Base-by-base conservation (phyloP, 2,113 vertebrate genomes). In the Ellobius talpinus region DNA sequence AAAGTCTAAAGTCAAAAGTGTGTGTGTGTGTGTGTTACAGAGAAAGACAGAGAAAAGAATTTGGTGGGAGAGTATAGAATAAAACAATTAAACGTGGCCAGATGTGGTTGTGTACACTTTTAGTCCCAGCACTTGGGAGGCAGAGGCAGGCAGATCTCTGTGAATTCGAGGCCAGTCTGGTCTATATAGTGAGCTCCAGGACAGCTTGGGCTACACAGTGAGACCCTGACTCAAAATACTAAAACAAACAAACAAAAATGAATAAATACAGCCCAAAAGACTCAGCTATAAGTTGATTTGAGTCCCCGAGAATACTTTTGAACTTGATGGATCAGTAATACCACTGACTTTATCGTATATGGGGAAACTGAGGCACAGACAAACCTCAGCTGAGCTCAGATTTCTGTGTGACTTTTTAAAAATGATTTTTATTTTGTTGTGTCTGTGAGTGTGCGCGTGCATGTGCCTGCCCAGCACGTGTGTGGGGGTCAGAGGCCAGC, bases 281-380 rank as follows among this genome's bases (percentile, higher is more conserved):
- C 77, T 55, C 8, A 6, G 11, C 47, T 45, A 42, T 68, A 65
- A 5, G 17, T 0, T 24, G 47, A 29, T n/a, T n/a, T 33, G 23
- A 17, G n/a, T 3, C 65, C 8, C 31, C 4, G 7, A 1, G 0
- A n/a, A 26, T 26, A 26, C 66, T n/a, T 21, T 2, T 10, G 72
- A n/a, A 58, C 26, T 52, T 73, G 21, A 33, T 50, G 55, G 42
- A 1, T 50, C 65, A 72, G 21, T 39, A 7, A 29, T 52, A 24
- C n/a, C 42, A 50, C 52, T 1, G 39, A n/a, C 5, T 23, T 87
- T 31, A 17, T 8, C 2, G 29, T 5, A n/a, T 4, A 2, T 7
- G 36, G 92, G 45, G 36, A 66, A 47, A 93, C 74, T 1, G 29
- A 91, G 90, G 39, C 68, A 55, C 16, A 1, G 24, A 7, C 6